Percentiles rank a stretch among this genome's conserved stretches.
Evolutionary conservation across 2,797 vertebrate genomes (phyloP).

Genomic region (Stomatorhinus walkeri): DNA sequence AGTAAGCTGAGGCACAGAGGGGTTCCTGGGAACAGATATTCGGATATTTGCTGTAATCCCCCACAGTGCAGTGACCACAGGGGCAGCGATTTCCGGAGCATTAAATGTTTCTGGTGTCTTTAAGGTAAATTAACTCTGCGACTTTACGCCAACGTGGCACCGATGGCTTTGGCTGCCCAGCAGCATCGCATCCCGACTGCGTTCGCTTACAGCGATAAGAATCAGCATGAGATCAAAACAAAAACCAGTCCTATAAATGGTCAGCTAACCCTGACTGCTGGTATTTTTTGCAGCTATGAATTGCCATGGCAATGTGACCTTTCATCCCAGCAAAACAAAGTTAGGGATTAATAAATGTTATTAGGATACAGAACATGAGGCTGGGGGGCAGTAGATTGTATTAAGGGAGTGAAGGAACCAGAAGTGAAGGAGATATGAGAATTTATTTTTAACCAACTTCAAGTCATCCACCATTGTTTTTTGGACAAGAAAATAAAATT

Average conservation of each 20-base stretch:
- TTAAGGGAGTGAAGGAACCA: background rate
- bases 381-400: background rate
- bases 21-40: background rate
- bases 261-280: background rate
- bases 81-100: background rate
- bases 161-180: background rate
- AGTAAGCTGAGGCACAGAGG: background rate
- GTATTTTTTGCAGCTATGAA: background rate
- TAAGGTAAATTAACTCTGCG: background rate
- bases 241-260: background rate
- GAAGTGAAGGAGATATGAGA: background rate
- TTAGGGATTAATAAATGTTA: background rate
- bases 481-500: background rate
- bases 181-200: background rate
- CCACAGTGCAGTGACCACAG: background rate
- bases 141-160: background rate
- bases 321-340: background rate
- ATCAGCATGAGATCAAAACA: background rate
- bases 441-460: background rate
- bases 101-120: background rate
- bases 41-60: background rate
- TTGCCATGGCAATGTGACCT: slow-evolving; percentile 1
- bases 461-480: background rate
- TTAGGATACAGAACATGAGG: background rate
- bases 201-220: background rate